Evolutionary conservation across 2,113 vertebrate genomes (phyloP), one percentile per base, ranked within the genome.

Genomic region (Spizaetus ornatus): DNA sequence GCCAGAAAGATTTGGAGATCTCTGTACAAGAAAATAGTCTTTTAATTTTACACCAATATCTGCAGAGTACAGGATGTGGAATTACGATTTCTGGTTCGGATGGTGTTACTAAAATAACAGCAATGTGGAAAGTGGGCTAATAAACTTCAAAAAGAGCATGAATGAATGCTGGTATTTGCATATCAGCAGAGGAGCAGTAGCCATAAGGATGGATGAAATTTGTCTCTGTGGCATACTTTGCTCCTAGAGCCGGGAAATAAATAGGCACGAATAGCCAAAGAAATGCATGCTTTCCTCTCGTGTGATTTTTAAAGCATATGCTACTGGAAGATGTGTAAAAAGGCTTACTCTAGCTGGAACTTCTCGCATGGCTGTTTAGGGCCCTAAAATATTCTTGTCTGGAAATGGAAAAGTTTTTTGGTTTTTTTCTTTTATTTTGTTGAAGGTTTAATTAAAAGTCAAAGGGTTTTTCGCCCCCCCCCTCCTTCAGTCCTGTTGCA

Each of bases 251-350:
- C 0, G 36, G 92, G 96, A 78, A 82, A 80, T 87, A 88, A 88
- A 93, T n/a, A n/a, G 84, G 84, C 86, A 74, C 1, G 1, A 32
- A 7, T 31, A 73, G 95, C 80, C 95, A 59, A 91, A 22, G 88
- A 32, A 23, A 27, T 18, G 42, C 23, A 7, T 14, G 82, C 91
- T 94, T 86, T 69, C 31, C 82, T 92, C 74, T 13, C 17, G 12
- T 73, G 67, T 69, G 81, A 67, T 65, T 96, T 94, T 43, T 43
- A 86, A 94, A 86, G 89, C 79, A 42, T 61, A 16, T 58, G 92
- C 92, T 95, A 90, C 95, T 95, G 77, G 70, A 87, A 78, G 84
- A 83, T 84, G 93, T 93, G 92, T 76, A 59, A 97, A 76, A 95
- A 10, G 7, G 50, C 43, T 74, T 59, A n/a, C 71, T 91, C 36